A percentile compares a stretch with the other conserved stretches of the same genome.
Evolutionary conservation across 2,113 vertebrate genomes (phyloP).

Genomic region (Corythornis cristatus): DNA sequence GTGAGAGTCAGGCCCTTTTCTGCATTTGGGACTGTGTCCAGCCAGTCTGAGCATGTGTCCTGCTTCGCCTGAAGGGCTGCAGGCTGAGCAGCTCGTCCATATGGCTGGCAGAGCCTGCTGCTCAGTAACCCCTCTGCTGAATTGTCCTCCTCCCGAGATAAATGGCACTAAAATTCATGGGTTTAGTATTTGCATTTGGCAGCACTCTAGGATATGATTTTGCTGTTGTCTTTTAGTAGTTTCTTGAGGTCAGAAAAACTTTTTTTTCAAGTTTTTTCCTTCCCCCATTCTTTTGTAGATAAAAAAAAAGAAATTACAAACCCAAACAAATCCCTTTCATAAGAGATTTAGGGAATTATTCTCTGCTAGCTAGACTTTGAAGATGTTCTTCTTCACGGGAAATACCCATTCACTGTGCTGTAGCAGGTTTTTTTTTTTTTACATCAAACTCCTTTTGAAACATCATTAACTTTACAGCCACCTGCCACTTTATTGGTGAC

Average conservation of each 20-base stretch:
- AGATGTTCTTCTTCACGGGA: background rate
- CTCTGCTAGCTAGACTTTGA: background rate
- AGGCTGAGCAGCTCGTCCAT: background rate
- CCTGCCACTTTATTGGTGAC: background rate
- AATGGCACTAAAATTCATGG: background rate
- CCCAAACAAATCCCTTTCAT: background rate
- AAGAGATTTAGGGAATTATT: background rate
- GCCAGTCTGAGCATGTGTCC: background rate
- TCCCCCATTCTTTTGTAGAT: background rate
- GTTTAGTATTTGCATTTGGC: background rate
- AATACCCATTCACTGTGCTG: background rate
- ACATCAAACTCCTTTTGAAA: background rate
- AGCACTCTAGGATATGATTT: background rate
- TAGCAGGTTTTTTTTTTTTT: background rate
- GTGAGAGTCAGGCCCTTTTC: conserved; percentile 9
- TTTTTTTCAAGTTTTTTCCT: background rate
- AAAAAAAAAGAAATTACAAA: background rate
- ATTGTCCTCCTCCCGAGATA: background rate
- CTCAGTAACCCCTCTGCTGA: background rate
- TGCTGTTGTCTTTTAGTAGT: background rate
- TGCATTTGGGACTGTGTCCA: background rate
- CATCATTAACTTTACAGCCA: background rate
- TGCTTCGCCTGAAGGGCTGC: background rate
- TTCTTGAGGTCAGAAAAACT: background rate
- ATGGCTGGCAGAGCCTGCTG: background rate